phyloP scores from a whole-genome alignment of 2,888 invertebrate genomes.

The Strigamia transsilvanica region DNA sequence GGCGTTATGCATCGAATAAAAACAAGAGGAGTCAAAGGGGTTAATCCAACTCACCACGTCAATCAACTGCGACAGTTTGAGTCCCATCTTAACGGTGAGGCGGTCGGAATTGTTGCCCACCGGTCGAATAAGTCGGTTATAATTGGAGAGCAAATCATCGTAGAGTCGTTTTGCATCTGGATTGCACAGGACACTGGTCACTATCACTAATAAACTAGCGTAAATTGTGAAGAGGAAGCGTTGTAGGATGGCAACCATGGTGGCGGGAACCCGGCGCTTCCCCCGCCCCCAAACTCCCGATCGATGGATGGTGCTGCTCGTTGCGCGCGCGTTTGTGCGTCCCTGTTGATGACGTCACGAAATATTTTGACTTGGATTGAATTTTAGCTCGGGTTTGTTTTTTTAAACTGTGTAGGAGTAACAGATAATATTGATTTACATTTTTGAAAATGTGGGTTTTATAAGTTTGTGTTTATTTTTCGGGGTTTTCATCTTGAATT shows the following conservation, averaged over 20 bases:
- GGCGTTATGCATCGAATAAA: conserved; percentile 18
- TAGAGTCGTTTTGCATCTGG: conserved; percentile 93
- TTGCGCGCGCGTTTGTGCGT: conserved; percentile 44
- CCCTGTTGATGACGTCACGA: conserved; percentile 27
- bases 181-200: conserved; percentile 70
- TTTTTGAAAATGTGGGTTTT: neutral
- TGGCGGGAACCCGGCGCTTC: conserved; percentile 65
- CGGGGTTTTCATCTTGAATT: neutral
- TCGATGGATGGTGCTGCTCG: conserved; percentile 43
- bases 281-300: conserved; percentile 59
- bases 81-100: conserved; percentile 93
- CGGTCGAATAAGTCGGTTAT: conserved; percentile 93
- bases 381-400: neutral
- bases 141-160: conserved; percentile 93
- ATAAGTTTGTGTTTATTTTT: neutral
- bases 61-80: conserved; percentile 87
- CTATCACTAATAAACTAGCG: conserved; percentile 37
- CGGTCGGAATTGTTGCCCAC: conserved; percentile 94
- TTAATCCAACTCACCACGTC: conserved; percentile 79
- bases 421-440: too few relatives aligned
- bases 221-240: conserved; percentile 31
- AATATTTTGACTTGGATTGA: neutral
- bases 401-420: neutral
- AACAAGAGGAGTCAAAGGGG: neutral
- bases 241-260: conserved; percentile 57